Conservation (phyloP, 2,888 invertebrate genomes). For the Stegophylla sp. region DNA sequence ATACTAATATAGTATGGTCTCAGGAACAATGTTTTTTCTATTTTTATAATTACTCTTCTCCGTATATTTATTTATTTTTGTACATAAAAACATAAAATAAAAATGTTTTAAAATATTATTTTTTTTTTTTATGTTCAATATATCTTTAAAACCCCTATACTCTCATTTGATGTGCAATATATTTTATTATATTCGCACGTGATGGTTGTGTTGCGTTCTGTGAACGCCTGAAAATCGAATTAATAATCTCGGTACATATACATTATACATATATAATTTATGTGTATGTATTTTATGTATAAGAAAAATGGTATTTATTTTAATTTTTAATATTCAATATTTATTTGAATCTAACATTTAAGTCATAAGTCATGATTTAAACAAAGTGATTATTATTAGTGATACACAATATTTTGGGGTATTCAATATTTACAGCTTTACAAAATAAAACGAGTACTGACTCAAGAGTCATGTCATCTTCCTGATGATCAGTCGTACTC, state of each 20-base stretch:
- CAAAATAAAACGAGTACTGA: too few species aligned
- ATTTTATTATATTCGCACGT: not conserved
- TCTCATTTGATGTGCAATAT: not conserved
- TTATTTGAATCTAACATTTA: not conserved
- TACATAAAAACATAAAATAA: slow-evolving; percentile 53
- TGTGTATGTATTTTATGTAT: too few species aligned
- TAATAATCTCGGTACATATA: too few species aligned
- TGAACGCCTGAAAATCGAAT: slow-evolving; percentile 7
- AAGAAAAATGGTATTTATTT: not conserved
- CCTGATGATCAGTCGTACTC: too few species aligned
- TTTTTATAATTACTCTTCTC: slow-evolving; percentile 47
- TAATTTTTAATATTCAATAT: not conserved
- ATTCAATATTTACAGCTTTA: too few species aligned
- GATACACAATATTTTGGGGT: too few species aligned
- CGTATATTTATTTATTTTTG: slow-evolving; percentile 54
- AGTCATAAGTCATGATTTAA: too few species aligned
- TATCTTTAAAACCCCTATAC: not conserved
- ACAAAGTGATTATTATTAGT: too few species aligned
- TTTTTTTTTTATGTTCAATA: not conserved
- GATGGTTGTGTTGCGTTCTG: slow-evolving; percentile 34
- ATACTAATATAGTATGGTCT: slow-evolving; percentile 47
- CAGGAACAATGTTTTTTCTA: slow-evolving; percentile 51
- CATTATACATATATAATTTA: too few species aligned
- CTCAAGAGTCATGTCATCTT: too few species aligned
- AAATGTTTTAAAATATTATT: slow-evolving; percentile 42